Evolutionary conservation across 2,888 invertebrate species (phyloP).

Genomic region (Perizoma affinitatum): DNA sequence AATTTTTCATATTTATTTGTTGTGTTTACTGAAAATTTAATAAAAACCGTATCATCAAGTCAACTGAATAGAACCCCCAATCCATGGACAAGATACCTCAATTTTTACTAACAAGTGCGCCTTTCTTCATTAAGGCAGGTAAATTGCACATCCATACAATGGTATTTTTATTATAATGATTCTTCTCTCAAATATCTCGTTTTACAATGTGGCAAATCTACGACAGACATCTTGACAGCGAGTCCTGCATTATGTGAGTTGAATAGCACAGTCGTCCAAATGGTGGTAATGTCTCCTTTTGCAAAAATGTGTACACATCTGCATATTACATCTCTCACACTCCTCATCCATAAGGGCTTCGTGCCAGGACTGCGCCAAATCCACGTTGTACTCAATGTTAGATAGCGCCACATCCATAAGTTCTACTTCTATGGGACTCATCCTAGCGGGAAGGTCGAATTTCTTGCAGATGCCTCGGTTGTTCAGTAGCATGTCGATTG

Average conservation of each 20-base stretch:
- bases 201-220: too few species aligned
- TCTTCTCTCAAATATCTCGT: too few species aligned
- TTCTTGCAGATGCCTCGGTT: conserved; percentile 58
- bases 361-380: conserved; percentile 53
- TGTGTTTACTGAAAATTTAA: too few species aligned
- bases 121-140: too few species aligned
- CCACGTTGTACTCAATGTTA: conserved; percentile 43
- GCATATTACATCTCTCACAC: conserved; percentile 36
- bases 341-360: conserved; percentile 14
- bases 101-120: too few species aligned
- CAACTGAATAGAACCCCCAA: conserved; percentile 6
- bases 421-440: conserved; percentile 52
- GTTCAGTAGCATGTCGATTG: conserved; percentile 56
- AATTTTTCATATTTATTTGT: too few species aligned
- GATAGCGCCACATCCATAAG: conserved; percentile 50
- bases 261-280: conserved; percentile 40
- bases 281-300: conserved; percentile 40
- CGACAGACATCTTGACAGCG: background rate
- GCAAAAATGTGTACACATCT: conserved; percentile 46
- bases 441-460: conserved; percentile 51
- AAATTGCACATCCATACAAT: too few species aligned
- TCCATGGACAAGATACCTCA: background rate
- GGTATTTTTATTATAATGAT: too few species aligned
- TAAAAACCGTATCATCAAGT: conserved; percentile 7
- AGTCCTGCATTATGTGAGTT: conserved; percentile 12